phyloP scores from a whole-genome alignment of 2,113 vertebrate genomes.

The Hydropotes inermis region DNA sequence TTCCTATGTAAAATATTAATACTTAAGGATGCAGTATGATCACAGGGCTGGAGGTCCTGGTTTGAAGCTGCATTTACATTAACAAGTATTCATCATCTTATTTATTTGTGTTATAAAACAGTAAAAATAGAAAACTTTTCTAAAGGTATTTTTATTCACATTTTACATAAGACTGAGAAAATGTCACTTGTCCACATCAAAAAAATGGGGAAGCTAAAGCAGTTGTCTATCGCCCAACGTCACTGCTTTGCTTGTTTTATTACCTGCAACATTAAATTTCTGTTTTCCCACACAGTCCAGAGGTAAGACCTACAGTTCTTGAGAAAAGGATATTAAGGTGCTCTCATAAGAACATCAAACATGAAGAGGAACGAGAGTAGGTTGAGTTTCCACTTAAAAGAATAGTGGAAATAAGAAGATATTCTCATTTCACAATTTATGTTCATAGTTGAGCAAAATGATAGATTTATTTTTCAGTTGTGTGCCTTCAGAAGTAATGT shows the following conservation, averaged over 20 bases:
- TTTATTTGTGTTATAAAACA: neutral
- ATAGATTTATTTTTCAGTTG: neutral
- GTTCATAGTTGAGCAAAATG: conserved; percentile 23
- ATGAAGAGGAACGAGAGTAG: neutral
- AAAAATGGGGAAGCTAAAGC: neutral
- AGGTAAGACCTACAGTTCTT: neutral
- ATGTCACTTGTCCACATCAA: neutral
- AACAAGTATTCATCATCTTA: conserved; percentile 29
- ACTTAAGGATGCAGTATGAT: neutral
- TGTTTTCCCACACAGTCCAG: neutral
- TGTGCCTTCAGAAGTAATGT: conserved; percentile 49
- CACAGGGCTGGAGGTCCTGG: neutral
- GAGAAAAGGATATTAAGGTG: neutral
- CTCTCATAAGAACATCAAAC: neutral
- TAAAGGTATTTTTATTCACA: conserved; percentile 55
- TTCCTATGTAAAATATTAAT: neutral
- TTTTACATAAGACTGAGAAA: conserved; percentile 35
- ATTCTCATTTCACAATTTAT: conserved; percentile 25
- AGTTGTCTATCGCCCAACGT: neutral
- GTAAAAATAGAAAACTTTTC: conserved; percentile 49
- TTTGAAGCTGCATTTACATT: neutral
- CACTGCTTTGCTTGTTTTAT: neutral
- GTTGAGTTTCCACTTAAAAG: neutral
- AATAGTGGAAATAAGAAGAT: neutral
- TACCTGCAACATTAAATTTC: neutral